Evolutionary conservation across 1,140 invertebrate genomes (phyloP), one percentile per base, ranked within the genome.

Genomic region (Cylas formicarius): DNA sequence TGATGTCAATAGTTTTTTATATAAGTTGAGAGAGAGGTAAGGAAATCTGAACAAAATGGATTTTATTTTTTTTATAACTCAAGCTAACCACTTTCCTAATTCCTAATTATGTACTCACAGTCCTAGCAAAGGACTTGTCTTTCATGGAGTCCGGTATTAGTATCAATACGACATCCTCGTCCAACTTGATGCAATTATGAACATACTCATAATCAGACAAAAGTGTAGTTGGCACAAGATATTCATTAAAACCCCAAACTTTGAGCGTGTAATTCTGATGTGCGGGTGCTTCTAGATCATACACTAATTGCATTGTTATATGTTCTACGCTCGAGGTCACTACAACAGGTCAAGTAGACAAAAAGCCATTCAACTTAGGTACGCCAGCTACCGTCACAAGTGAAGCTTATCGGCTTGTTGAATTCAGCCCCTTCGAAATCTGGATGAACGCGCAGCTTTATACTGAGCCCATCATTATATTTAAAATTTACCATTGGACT

Each of bases 161-260:
- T 29, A 80, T 82, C 44, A 97, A 71, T 39, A 80, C 72, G 1
- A 97, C 85, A 70, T 96, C 91, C 63, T 84, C 79, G 65, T 96
- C 92, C 56, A 94, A 68, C 64, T 96, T 93, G 26, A 96, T 84
- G 68, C 92, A 96, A 52, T 89, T 81, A 61, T 94, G 88, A 42
- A 95, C 82, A 67, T 94, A 95, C 62, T 92, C 88, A 69, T 94
- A 92, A 62, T 94, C 86, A 34, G 80, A 82, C 16, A 97, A 72
- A 44, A 64, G 63, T 38, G 77, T 78, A 21, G 70, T 78, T 23
- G 71, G 73, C 34, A 76, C 77, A 28, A 92, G 68, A 68, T 89
- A 92, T 66, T 93, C 89, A 39, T 82, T 80, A 27, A 81, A 71
- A 11, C 86, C 85, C 73, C 80, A 81, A 36, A 92, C 85, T 77